These are phyloP conservation scores for Holocentrus rufus DNA, from an alignment of 2,797 vertebrate genomes.

Conservation along the genomic window DNA sequence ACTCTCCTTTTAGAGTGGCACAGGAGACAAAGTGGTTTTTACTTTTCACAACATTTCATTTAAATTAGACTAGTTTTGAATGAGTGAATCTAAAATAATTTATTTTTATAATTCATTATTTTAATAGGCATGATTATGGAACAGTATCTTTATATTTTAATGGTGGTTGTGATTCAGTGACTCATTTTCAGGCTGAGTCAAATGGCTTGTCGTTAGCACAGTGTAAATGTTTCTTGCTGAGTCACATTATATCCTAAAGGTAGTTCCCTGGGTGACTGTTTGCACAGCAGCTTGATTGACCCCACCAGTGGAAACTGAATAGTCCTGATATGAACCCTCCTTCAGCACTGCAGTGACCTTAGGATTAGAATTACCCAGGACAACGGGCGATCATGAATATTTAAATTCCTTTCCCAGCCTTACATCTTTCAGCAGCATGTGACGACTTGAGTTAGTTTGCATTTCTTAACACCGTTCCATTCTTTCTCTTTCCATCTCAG, in stretches of 20 bases:
- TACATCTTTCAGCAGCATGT: not conserved
- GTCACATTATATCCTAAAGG: conserved; percentile 48
- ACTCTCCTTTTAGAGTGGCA: conserved; percentile 62
- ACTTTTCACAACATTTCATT: conserved; percentile 18
- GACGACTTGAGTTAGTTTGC: not conserved
- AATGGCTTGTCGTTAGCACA: conserved; percentile 26
- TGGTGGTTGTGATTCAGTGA: not conserved
- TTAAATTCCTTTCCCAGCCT: not conserved
- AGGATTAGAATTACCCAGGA: not conserved
- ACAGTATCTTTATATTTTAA: not conserved
- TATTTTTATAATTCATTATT: not conserved
- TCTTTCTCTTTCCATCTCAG: conserved; percentile 68
- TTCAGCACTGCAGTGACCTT: conserved; percentile 3
- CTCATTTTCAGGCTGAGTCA: conserved; percentile 39
- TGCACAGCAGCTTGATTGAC: conserved; percentile 10
- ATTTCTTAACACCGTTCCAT: not conserved
- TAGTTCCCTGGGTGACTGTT: not conserved
- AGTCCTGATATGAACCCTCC: not conserved
- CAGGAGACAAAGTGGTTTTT: conserved; percentile 45
- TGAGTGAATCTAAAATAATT: conserved; percentile 4
- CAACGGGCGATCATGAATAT: not conserved
- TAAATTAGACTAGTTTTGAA: conserved; percentile 18
- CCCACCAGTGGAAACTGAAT: conserved; percentile 8
- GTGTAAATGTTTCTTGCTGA: conserved; percentile 60
- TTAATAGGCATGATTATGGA: not conserved